Percentiles rank a stretch among this genome's conserved stretches.
These are phyloP conservation scores for Drepanosiphum platanoidis DNA, from an alignment of 2,888 invertebrate genomes.

Conservation along the genomic window DNA sequence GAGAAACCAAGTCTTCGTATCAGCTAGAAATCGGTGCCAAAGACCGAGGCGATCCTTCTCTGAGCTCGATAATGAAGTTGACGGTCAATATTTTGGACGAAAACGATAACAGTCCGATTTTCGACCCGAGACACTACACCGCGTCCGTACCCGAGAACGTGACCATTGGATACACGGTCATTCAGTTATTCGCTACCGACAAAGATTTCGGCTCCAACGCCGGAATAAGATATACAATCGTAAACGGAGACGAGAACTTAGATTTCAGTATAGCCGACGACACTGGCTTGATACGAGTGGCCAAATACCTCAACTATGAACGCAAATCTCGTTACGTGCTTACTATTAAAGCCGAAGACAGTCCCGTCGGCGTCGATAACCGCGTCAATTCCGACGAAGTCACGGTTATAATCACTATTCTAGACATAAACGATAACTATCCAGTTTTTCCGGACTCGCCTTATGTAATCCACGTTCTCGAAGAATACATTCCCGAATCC, in stretches of 20 bases:
- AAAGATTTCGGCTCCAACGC: conserved; percentile 89
- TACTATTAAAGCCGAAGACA: conserved; percentile 88
- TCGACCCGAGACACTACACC: conserved; percentile 89
- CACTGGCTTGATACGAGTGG: conserved; percentile 88
- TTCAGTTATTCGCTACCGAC: conserved; percentile 89
- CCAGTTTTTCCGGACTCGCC: conserved; percentile 95
- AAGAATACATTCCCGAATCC: conserved; percentile 84
- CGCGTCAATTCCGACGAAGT: conserved; percentile 79
- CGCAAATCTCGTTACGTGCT: conserved; percentile 84
- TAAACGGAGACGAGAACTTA: conserved; percentile 87
- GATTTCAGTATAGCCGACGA: conserved; percentile 93
- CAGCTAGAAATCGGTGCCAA: conserved; percentile 81
- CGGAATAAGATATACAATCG: conserved; percentile 90
- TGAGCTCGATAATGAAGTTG: conserved; percentile 76
- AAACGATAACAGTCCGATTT: conserved; percentile 90
- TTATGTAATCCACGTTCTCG: conserved; percentile 91
- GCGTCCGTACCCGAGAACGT: conserved; percentile 92
- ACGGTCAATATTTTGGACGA: conserved; percentile 83
- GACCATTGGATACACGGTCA: conserved; percentile 89
- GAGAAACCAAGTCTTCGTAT: conserved; percentile 82
- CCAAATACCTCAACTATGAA: conserved; percentile 93
- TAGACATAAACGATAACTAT: conserved; percentile 93
- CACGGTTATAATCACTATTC: conserved; percentile 77
- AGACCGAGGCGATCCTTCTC: conserved; percentile 87
- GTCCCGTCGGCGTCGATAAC: conserved; percentile 77